Conservation (phyloP, 2,113 vertebrate species). For the Myocastor coypus region DNA sequence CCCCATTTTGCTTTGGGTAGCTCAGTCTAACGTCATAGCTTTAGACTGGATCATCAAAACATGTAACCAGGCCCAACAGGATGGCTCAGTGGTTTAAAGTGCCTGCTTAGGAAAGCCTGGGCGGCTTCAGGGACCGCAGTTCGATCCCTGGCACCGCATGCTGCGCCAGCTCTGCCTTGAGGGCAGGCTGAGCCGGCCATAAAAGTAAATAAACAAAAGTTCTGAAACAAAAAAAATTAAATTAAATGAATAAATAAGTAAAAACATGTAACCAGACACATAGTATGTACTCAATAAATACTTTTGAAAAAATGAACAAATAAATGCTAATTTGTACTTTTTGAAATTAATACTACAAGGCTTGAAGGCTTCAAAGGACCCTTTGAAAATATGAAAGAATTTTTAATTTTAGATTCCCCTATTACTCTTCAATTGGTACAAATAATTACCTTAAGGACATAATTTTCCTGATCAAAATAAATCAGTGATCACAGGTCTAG, state of each 20-base stretch:
- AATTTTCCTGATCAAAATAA: background rate
- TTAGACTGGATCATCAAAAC: background rate
- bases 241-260: too few species aligned
- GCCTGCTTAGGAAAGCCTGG: too few species aligned
- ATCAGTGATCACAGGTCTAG: background rate
- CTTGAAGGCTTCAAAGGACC: slow-evolving; percentile 2
- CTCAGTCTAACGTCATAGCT: background rate
- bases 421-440: background rate
- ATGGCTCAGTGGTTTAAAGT: too few species aligned
- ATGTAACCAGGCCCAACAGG: background rate
- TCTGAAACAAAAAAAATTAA: too few species aligned
- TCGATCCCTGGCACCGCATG: too few species aligned
- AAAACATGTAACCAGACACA: background rate
- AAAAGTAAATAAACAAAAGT: too few species aligned
- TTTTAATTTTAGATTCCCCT: background rate
- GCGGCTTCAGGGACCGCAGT: too few species aligned
- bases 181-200: too few species aligned
- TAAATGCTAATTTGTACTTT: background rate
- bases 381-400: background rate
- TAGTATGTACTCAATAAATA: background rate
- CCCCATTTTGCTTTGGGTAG: background rate
- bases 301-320: slow-evolving; percentile 20
- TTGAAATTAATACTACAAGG: slow-evolving; percentile 5
- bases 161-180: too few species aligned
- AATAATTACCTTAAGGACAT: background rate